Evolutionary conservation across 2,113 vertebrate species (phyloP), one percentile per base, ranked within the genome.

Genomic region (Ochotona curzoniae): DNA sequence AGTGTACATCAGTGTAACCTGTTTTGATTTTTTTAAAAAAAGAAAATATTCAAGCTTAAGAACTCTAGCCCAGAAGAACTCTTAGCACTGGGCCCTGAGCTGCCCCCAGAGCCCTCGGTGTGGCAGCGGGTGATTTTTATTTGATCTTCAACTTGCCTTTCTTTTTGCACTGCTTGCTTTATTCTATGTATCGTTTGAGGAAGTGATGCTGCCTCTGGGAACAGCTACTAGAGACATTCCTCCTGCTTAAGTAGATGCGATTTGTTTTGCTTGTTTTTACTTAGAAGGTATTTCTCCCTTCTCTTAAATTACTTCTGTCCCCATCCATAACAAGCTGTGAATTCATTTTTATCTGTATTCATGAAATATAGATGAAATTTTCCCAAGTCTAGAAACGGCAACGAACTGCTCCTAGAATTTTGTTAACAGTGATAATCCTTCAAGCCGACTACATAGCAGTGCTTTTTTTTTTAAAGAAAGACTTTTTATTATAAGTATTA

Each of bases 361-460:
- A 83, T 90, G 49, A 93, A 94, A 88, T 84, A 89, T 17, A 96
- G 73, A 95, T 95, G 92, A 95, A 97, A 97, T 96, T 97, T 97
- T 96, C 96, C 92, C 69, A 95, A 96, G 89, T 71, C 95, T 90
- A 44, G 84, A 95, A 95, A 92, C 47, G 47, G 51, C 85, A 64
- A 79, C 80, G 71, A 85, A 85, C 47, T 76, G 76, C 79, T 74
- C 12, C 66, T 69, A 92, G 83, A 81, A 83, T 88, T 91, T 82
- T 81, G 51, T 28, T 38, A 61, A 76, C 8, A 83, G 49, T 94
- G 70, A 87, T 4, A 91, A 67, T 25, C 66, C 73, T 74, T 74
- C 6, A 64, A 88, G 73, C 30, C 60, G 80, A 96, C 86, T 49
- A 84, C 91, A 95, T 87, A 63, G 44, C 64, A 47, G 63, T 57